A percentile compares a stretch with the other conserved stretches of the same genome.
Evolutionary conservation across 2,113 vertebrate species (phyloP).

Genomic region (Bujurquina vittata): DNA sequence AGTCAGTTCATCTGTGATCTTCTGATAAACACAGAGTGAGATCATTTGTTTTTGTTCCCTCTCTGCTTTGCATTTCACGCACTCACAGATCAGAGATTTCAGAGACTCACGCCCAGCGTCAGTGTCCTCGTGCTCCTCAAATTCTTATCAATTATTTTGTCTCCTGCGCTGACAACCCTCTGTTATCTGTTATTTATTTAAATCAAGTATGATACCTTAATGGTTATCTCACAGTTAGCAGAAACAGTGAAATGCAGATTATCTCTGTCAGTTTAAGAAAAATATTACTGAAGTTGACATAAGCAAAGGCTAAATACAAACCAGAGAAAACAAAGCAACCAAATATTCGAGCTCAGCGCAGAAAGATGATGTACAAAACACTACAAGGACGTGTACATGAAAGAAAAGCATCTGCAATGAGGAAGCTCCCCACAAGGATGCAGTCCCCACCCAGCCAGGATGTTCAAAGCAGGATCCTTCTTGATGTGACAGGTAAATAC

Average conservation of each 20-base stretch:
- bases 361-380: not conserved
- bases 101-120: not conserved
- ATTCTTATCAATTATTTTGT: slow-evolving; percentile 36
- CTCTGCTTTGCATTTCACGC: slow-evolving; percentile 30
- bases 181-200: slow-evolving; percentile 28
- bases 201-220: slow-evolving; percentile 16
- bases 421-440: not conserved
- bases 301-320: slow-evolving; percentile 1
- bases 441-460: not conserved
- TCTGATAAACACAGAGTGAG: slow-evolving; percentile 6
- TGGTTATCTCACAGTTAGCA: not conserved
- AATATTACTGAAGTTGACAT: not conserved
- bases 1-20: not conserved
- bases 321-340: not conserved
- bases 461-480: not conserved
- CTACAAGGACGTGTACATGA: not conserved
- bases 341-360: slow-evolving; percentile 19
- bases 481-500: not conserved
- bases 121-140: slow-evolving; percentile 16
- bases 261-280: not conserved
- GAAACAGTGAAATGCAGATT: not conserved
- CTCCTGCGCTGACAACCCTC: not conserved
- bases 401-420: not conserved
- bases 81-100: slow-evolving; percentile 2
- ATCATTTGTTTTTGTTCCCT: not conserved